A percentile compares a stretch with the other conserved stretches of the same genome.
These are phyloP conservation scores for Sitta europaea DNA, from an alignment of 2,113 vertebrate genomes.

Conservation along the genomic window DNA sequence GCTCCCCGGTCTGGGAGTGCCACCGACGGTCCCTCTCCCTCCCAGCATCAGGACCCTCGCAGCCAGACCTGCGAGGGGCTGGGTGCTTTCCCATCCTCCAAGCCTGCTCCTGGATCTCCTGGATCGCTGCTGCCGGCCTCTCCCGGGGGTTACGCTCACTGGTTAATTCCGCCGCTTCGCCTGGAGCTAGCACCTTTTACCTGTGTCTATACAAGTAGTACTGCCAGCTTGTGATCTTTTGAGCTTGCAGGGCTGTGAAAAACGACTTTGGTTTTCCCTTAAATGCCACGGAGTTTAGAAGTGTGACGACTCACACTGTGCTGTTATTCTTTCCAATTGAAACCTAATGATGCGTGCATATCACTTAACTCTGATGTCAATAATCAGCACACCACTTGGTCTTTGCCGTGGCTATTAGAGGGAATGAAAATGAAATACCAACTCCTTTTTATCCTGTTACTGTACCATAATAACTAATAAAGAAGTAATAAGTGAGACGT, in stretches of 20 bases:
- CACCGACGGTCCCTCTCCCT: not conserved
- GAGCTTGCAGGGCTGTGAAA: slow-evolving; percentile 23
- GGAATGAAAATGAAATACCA: slow-evolving; percentile 28
- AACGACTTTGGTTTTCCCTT: slow-evolving; percentile 3
- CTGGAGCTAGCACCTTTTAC: not conserved
- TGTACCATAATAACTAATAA: slow-evolving; percentile 49
- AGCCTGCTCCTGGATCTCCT: not conserved
- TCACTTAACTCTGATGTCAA: slow-evolving; percentile 44
- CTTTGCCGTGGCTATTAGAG: slow-evolving; percentile 21
- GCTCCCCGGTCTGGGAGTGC: accelerated
- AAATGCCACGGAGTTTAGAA: slow-evolving; percentile 43
- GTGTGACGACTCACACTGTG: slow-evolving; percentile 50
- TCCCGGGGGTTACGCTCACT: not conserved
- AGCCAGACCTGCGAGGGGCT: not conserved
- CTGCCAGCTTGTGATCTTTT: not conserved
- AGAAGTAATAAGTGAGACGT: slow-evolving; percentile 45
- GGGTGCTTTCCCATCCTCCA: not conserved
- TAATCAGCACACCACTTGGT: not conserved
- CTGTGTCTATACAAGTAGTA: not conserved
- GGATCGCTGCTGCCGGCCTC: not conserved
- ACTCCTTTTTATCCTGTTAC: slow-evolving; percentile 27
- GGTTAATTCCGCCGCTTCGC: not conserved
- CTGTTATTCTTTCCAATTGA: slow-evolving; percentile 42
- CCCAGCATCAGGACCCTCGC: not conserved
- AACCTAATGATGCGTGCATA: slow-evolving; percentile 22